Evolutionary conservation across 2,888 invertebrate genomes (phyloP), one percentile per base, ranked within the genome.

Genomic region (Protula sp.): DNA sequence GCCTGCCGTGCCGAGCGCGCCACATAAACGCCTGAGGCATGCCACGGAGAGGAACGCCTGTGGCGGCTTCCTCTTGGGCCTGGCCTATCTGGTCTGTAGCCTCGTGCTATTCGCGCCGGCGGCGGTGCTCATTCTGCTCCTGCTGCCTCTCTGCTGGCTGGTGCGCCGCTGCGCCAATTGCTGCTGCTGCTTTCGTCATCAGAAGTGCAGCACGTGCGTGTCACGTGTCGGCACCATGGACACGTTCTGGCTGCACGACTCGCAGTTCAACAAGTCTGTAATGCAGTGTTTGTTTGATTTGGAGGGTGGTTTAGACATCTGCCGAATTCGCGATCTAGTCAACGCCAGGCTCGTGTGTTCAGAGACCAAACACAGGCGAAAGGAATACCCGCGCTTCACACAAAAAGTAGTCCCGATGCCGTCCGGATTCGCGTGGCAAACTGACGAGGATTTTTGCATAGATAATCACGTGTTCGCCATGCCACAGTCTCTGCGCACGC

Each of bases 211-310:
- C 57, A 61, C 64, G 55, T 72, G 74, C 61, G 65, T 73, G 55
- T 73, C 74, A 30, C 74, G 77, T 51, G 30, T 28, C 30, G 28
- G 24, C 28, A 29, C 27, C 22, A 78, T 80, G 27, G 84, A 84
- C 66, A 75, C 79, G 24, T 74, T 82, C 60, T 84, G 84, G 84
- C 72, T 83, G 61, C 79, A 80, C 26, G 71, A 74, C 54, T 71
- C 73, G 29, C 74, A 76, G 63, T 74, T 74, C 38, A 70, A 72
- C 30, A 58, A 59, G 24, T 61, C 66, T 22, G 78, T 84, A n/a
- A 77, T 82, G 27, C 84, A 84, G 69, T 82, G 83, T 38, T 73
- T 85, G 26, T 73, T 85, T 3, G 78, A 83, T 47, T 74, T 85
- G 54, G 84, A 85, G 64, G 76, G 77, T 1, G 81, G 81, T n/a